These are phyloP conservation scores for Drosophila suzukii DNA, from an alignment of 1,140 invertebrate genomes.

Conservation along the genomic window DNA sequence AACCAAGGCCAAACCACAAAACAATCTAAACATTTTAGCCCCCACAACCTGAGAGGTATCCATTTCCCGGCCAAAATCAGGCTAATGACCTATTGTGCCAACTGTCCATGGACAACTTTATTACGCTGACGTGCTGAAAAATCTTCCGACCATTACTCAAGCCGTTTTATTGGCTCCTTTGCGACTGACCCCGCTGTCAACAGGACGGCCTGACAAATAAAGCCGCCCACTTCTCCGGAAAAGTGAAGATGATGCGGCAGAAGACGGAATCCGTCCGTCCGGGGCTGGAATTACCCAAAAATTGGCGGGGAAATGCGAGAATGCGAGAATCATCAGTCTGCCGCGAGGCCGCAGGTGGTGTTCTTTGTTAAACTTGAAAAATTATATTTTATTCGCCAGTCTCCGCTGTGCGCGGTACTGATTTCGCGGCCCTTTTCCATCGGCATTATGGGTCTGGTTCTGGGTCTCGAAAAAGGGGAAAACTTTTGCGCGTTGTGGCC, in stretches of 20 bases:
- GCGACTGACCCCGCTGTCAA: constrained; percentile 45
- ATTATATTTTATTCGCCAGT: constrained; percentile 68
- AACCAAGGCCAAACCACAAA: constrained; percentile 1
- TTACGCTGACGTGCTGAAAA: constrained; percentile 78
- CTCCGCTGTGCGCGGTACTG: constrained; percentile 33
- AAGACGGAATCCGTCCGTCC: constrained; percentile 20
- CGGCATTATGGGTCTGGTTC: constrained; percentile 8
- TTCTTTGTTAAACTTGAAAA: constrained; percentile 66
- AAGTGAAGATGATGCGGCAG: constrained; percentile 49
- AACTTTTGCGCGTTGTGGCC: background rate
- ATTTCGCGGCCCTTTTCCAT: constrained; percentile 52
- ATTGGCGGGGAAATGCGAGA: constrained; percentile 28
- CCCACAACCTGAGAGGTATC: constrained; percentile 21
- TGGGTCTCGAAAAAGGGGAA: constrained; percentile 12
- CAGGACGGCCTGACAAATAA: constrained; percentile 60
- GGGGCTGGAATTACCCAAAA: constrained; percentile 32
- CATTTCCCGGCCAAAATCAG: constrained; percentile 36
- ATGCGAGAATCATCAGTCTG: constrained; percentile 48
- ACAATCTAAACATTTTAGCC: constrained; percentile 3
- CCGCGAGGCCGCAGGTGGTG: constrained; percentile 31
- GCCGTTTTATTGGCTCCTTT: constrained; percentile 68
- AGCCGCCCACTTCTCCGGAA: constrained; percentile 18
- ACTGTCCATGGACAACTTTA: constrained; percentile 63
- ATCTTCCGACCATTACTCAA: constrained; percentile 74
- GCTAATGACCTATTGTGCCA: constrained; percentile 68